Conservation (phyloP, 1,140 invertebrate species). For the Drosophila aff. region DNA sequence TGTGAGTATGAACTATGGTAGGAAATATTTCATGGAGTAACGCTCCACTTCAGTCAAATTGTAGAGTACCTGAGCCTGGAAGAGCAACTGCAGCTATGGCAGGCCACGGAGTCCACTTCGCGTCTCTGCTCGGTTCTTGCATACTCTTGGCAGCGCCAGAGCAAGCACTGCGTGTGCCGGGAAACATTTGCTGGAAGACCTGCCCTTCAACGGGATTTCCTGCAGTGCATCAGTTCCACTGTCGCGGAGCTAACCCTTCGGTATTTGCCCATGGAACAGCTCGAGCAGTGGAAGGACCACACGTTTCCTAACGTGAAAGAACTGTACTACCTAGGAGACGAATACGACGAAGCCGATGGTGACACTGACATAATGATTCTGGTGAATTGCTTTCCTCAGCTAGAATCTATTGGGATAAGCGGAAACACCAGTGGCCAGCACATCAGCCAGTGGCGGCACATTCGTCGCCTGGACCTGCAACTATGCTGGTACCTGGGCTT, state of each 20-base stretch:
- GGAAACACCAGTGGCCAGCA: conserved; percentile 26
- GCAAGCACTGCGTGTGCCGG: not conserved
- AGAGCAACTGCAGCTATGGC: conserved; percentile 38
- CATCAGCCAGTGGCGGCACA: conserved; percentile 20
- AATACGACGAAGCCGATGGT: conserved; percentile 13
- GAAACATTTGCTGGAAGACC: conserved; percentile 5
- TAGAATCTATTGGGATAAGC: conserved; percentile 27
- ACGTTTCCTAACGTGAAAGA: conserved; percentile 11
- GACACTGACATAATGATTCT: conserved; percentile 31
- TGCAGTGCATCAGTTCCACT: conserved; percentile 17
- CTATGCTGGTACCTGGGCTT: conserved; percentile 35
- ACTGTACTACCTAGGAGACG: conserved; percentile 30
- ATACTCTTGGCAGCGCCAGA: conserved; percentile 29
- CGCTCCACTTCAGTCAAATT: conserved; percentile 27
- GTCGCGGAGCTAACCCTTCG: conserved; percentile 13
- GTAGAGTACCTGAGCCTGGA: conserved; percentile 35
- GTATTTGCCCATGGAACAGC: conserved; percentile 20
- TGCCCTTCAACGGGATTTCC: not conserved
- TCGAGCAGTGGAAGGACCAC: conserved; percentile 14
- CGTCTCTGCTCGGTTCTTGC: conserved; percentile 15
- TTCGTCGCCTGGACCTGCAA: conserved; percentile 30
- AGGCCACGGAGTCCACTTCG: conserved; percentile 23
- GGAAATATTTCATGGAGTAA: not conserved
- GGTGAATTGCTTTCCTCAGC: conserved; percentile 22
- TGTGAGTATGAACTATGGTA: conserved; percentile 12